Percentiles rank a stretch among this genome's conserved stretches.
Evolutionary conservation across 2,113 vertebrate species (phyloP).

Genomic region (Serinus canaria): DNA sequence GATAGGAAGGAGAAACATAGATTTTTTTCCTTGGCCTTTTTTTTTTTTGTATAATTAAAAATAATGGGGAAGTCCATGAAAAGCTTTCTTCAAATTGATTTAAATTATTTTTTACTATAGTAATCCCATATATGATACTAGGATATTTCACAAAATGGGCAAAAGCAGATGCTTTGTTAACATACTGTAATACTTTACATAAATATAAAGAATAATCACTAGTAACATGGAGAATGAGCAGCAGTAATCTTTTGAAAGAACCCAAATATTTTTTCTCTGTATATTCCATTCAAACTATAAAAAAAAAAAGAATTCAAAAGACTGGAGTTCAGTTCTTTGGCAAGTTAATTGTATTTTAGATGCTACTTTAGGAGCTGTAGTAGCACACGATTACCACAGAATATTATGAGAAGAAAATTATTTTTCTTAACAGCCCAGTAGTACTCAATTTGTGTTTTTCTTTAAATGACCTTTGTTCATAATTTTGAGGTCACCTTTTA

Average conservation of each 20-base stretch:
- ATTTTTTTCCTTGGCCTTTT: background rate
- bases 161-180: background rate
- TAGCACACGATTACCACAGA: background rate
- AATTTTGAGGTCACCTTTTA: slow-evolving; percentile 24
- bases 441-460: slow-evolving; percentile 8
- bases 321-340: background rate
- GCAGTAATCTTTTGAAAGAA: background rate
- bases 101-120: background rate
- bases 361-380: background rate
- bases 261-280: background rate
- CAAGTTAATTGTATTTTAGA: background rate
- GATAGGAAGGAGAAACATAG: background rate
- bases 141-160: background rate
- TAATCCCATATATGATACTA: background rate
- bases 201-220: background rate
- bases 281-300: background rate
- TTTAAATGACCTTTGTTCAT: background rate
- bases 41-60: background rate
- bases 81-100: background rate
- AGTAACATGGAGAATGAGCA: background rate
- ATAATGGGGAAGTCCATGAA: background rate
- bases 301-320: background rate
- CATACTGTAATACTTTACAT: background rate
- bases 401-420: background rate
- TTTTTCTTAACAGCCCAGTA: background rate